phyloP scores from a whole-genome alignment of 1,140 invertebrate species.

The Zophobas atratus region DNA sequence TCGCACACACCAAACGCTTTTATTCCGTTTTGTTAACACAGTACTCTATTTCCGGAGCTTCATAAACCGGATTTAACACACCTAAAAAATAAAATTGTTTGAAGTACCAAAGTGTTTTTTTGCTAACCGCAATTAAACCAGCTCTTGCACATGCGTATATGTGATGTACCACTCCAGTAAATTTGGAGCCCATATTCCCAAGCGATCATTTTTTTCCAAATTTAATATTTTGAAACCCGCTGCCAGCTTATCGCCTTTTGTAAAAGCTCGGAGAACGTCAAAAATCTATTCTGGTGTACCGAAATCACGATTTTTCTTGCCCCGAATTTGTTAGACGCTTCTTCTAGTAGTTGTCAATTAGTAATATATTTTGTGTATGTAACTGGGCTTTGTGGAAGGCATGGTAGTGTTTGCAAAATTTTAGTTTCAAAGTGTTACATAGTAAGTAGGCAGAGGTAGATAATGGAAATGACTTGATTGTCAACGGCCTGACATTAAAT shows the following conservation, averaged over 20 bases:
- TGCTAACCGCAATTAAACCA: slow-evolving; percentile 78
- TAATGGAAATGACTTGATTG: too few relatives aligned
- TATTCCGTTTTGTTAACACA: slow-evolving; percentile 84
- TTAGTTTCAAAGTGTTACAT: too few relatives aligned
- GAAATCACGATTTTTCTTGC: slow-evolving; percentile 76
- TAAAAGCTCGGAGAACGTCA: slow-evolving; percentile 77
- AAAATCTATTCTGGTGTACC: slow-evolving; percentile 72
- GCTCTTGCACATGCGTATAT: slow-evolving; percentile 82
- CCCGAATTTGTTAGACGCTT: slow-evolving; percentile 72
- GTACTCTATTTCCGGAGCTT: slow-evolving; percentile 83
- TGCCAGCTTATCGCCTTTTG: slow-evolving; percentile 84
- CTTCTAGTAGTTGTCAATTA: slow-evolving; percentile 73
- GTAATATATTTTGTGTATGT: too few relatives aligned
- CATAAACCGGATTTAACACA: slow-evolving; percentile 91
- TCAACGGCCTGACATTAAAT: too few relatives aligned
- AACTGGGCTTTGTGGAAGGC: background rate
- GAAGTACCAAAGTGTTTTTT: too few relatives aligned
- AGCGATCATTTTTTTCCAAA: slow-evolving; percentile 83
- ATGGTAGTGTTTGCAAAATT: too few relatives aligned
- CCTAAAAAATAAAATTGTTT: slow-evolving; percentile 62
- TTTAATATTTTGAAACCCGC: slow-evolving; percentile 85
- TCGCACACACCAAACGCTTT: slow-evolving; percentile 83
- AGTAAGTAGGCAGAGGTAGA: too few relatives aligned
- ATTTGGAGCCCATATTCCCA: slow-evolving; percentile 94
- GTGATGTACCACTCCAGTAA: slow-evolving; percentile 85